Evolutionary conservation across 1,140 invertebrate genomes (phyloP), one percentile per base, ranked within the genome.

Genomic region (Polypedilum vanderplanki): DNA sequence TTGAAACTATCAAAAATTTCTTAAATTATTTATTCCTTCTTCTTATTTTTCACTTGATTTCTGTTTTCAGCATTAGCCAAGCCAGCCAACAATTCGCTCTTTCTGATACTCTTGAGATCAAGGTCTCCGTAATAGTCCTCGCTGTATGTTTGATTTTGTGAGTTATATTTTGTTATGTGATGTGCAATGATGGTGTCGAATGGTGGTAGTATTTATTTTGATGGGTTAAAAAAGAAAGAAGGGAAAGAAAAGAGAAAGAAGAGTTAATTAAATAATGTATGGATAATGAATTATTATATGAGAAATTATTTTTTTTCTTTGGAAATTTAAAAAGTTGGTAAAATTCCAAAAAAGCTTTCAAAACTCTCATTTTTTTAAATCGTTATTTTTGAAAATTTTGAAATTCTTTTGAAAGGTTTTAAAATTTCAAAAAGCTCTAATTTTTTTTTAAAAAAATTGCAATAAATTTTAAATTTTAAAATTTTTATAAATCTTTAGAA

Each of bases 81-180:
- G 78, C 93, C 93, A 78, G 91, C 86, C 80, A 93, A 87, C 77
- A 95, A 88, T 84, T 95, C 93, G 84, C 91, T 93, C 87, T 96
- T 96, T 84, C 93, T 90, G 87, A 96, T 93, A 85, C 89, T 89
- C 88, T 96, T 96, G 85, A 96, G 85, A 85, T 96, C 93, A 87
- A 96, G 84, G 84, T 96, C 94, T 78, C 94, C 94, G 81, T 97
- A 97, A 88, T 97, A 97, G 88, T 96, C 93, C 88, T 96, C 94
- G 88, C 94, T 94, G 15, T 15, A 57, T 57, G n/a, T 57, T 46
- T 46, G 9, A 10, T 46, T 57, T 57, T 9, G 8, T 15, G 46
- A n/a, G 10, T 57, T 57, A 12, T 46, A 12, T 57, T n/a, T 57
- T 57, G 8, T 57, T 57, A 12, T 57, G 10, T 57, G 12, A 57